Evolutionary conservation across 2,113 vertebrate genomes (phyloP).

Genomic region (Pluvialis apricaria): DNA sequence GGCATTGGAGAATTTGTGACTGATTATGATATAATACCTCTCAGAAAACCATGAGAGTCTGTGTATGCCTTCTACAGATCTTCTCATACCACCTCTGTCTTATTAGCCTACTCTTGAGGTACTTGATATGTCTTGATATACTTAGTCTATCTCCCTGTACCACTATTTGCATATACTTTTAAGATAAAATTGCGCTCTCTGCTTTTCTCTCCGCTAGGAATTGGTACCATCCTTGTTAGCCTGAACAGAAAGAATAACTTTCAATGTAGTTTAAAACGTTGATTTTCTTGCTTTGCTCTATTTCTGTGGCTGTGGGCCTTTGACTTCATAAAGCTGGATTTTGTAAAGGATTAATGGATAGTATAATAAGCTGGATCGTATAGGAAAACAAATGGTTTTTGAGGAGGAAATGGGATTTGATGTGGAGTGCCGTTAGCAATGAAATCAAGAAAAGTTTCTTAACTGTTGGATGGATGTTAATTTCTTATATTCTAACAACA

Average conservation of each 20-base stretch:
- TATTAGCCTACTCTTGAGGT: neutral
- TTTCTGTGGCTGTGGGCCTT: neutral
- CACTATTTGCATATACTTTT: neutral
- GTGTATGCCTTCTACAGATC: neutral
- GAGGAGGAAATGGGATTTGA: neutral
- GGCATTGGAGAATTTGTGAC: neutral
- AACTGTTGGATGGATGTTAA: neutral
- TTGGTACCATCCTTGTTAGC: neutral
- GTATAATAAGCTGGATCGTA: neutral
- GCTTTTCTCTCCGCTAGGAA: neutral
- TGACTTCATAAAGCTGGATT: neutral
- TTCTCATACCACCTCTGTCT: neutral
- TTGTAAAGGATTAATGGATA: neutral
- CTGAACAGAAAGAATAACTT: neutral
- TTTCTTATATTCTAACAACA: neutral
- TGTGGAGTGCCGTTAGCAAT: neutral
- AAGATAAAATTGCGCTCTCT: neutral
- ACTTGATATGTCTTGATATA: neutral
- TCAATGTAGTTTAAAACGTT: neutral
- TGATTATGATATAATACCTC: neutral
- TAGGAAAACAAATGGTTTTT: neutral
- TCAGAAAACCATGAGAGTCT: neutral
- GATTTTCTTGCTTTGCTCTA: neutral
- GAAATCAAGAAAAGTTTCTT: neutral
- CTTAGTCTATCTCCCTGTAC: neutral